A percentile compares a stretch with the other conserved stretches of the same genome.
Conservation (phyloP, 1,140 invertebrate genomes). For the Heliconius eleuchia region DNA sequence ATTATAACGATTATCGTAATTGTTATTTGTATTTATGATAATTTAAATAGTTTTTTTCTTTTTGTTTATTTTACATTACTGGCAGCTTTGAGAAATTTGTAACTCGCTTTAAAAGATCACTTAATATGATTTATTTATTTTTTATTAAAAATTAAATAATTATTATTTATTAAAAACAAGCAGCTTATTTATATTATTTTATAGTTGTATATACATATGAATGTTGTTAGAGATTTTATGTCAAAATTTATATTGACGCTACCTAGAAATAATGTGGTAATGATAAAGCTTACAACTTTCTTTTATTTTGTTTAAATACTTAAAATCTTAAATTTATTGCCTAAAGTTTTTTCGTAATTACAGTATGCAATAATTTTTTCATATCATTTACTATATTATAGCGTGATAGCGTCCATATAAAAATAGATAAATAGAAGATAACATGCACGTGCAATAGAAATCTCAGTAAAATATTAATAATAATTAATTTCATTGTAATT, state of each 20-base stretch:
- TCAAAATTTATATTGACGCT: background rate
- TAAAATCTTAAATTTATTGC: background rate
- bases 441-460: constrained; percentile 9
- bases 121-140: background rate
- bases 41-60: background rate
- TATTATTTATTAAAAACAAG: constrained; percentile 1
- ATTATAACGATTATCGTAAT: background rate
- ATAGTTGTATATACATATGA: constrained; percentile 3
- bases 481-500: background rate
- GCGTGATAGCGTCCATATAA: background rate
- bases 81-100: background rate
- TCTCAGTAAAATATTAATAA: constrained; percentile 3
- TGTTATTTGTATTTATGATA: background rate
- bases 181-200: constrained; percentile 8
- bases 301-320: background rate
- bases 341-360: background rate
- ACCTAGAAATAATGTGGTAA: background rate
- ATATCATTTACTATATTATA: background rate
- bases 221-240: constrained; percentile 9
- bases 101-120: constrained; percentile 8
- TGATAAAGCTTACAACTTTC: background rate
- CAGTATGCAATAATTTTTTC: background rate
- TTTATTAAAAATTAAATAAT: background rate
- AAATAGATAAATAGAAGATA: background rate
- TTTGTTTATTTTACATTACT: background rate